These are phyloP conservation scores for Zeugodacus cucurbitae DNA, from an alignment of 1,140 invertebrate genomes.

Conservation along the genomic window DNA sequence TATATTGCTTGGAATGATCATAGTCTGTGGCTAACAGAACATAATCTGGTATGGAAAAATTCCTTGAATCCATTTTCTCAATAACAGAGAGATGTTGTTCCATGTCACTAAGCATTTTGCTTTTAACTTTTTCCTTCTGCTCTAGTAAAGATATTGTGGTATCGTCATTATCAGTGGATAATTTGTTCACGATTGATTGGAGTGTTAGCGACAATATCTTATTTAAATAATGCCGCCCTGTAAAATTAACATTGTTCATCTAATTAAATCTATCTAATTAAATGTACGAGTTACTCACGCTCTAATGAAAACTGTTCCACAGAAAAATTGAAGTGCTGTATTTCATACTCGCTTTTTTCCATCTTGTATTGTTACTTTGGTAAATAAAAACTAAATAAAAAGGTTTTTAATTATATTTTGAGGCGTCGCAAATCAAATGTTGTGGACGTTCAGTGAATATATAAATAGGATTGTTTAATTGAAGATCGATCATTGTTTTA, in stretches of 20 bases:
- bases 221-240: conserved; percentile 48
- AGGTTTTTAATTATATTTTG: background rate
- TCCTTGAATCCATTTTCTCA: conserved; percentile 46
- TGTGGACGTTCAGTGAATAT: background rate
- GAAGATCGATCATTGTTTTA: background rate
- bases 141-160: conserved; percentile 45
- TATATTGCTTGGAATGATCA: conserved; percentile 40
- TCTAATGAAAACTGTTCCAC: conserved; percentile 51
- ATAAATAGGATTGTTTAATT: background rate
- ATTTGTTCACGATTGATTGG: conserved; percentile 49
- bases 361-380: background rate
- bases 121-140: conserved; percentile 43
- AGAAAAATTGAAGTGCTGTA: conserved; percentile 56
- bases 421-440: background rate
- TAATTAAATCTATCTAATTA: background rate
- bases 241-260: background rate
- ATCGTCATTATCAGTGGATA: conserved; percentile 46
- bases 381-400: background rate
- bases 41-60: conserved; percentile 54
- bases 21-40: conserved; percentile 47
- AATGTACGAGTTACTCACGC: conserved; percentile 48
- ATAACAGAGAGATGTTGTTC: conserved; percentile 44
- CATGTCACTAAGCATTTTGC: conserved; percentile 44
- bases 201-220: conserved; percentile 45
- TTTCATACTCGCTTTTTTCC: conserved; percentile 47